phyloP scores from a whole-genome alignment of 53 echinoderm and acorn worm species.

The Holothuria scabra region DNA sequence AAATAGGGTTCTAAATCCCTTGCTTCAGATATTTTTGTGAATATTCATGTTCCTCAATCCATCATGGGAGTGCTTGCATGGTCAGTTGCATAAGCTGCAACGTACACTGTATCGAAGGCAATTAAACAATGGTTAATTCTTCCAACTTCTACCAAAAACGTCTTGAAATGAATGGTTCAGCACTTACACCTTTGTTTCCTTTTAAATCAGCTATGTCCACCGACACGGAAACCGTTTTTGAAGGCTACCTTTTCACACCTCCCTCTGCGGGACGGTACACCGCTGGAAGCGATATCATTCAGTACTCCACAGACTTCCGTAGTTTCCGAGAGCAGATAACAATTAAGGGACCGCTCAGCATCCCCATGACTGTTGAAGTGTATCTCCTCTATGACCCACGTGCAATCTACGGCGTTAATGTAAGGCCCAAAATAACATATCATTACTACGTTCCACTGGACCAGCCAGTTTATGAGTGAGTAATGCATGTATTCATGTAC shows the following conservation, averaged over 20 bases:
- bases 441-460: constrained; percentile 27
- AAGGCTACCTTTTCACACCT: constrained; percentile 50
- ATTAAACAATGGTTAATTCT: too few relatives aligned
- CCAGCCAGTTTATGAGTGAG: constrained; percentile 33
- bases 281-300: constrained; percentile 10
- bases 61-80: too few relatives aligned
- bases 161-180: neutral
- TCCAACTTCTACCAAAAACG: too few relatives aligned
- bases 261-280: constrained; percentile 52
- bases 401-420: constrained; percentile 25
- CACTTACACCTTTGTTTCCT: neutral
- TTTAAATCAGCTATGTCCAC: constrained; percentile 43
- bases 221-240: constrained; percentile 27
- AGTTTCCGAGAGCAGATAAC: constrained; percentile 29
- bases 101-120: too few relatives aligned
- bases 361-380: constrained; percentile 22
- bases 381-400: constrained; percentile 46
- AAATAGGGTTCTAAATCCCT: too few relatives aligned
- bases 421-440: constrained; percentile 33
- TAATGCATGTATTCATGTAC: constrained; percentile 8
- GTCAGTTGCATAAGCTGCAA: too few relatives aligned
- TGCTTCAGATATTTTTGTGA: too few relatives aligned
- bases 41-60: too few relatives aligned
- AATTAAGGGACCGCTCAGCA: constrained; percentile 37
- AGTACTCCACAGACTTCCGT: constrained; percentile 33